These are phyloP conservation scores for Zoanthus sociatus DNA, from an alignment of 92 coral and sea anemone species.

Conservation along the genomic window DNA sequence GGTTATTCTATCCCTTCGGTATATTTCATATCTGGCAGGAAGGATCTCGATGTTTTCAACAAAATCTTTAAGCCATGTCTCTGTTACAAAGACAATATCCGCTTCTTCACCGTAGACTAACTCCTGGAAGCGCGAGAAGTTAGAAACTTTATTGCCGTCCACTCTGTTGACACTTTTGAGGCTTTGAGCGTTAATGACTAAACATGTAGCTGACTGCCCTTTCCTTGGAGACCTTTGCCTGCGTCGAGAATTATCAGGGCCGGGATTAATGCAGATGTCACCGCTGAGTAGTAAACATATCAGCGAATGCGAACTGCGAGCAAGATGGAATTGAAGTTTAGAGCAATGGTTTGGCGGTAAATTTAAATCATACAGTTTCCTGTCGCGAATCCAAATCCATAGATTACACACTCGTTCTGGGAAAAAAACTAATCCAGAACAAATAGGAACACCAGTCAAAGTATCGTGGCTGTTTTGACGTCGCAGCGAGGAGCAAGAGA, in stretches of 20 bases:
- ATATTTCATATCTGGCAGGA: conserved; percentile 42
- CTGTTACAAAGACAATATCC: conserved; percentile 65
- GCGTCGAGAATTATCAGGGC: neutral
- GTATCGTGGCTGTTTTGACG: neutral
- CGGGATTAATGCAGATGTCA: too few species aligned
- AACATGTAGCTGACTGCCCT: conserved; percentile 48
- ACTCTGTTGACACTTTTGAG: conserved; percentile 56
- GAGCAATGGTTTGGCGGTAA: neutral
- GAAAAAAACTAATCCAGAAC: neutral
- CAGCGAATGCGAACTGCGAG: neutral
- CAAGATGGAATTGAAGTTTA: neutral
- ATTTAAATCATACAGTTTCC: conserved; percentile 1
- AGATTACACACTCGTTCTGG: neutral
- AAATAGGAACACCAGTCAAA: too few species aligned
- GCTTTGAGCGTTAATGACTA: conserved; percentile 68
- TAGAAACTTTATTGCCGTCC: conserved; percentile 44
- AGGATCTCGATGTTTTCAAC: conserved; percentile 60
- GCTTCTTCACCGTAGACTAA: conserved; percentile 63
- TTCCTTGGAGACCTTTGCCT: neutral
- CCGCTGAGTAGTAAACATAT: too few species aligned
- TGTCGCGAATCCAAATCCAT: neutral
- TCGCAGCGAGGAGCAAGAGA: neutral
- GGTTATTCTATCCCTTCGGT: conserved; percentile 53
- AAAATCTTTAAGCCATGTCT: conserved; percentile 58
- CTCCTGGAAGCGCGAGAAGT: conserved; percentile 64